A percentile compares a stretch with the other conserved stretches of the same genome.
phyloP scores from a whole-genome alignment of 2,888 invertebrate genomes.

The Andrena camellia region DNA sequence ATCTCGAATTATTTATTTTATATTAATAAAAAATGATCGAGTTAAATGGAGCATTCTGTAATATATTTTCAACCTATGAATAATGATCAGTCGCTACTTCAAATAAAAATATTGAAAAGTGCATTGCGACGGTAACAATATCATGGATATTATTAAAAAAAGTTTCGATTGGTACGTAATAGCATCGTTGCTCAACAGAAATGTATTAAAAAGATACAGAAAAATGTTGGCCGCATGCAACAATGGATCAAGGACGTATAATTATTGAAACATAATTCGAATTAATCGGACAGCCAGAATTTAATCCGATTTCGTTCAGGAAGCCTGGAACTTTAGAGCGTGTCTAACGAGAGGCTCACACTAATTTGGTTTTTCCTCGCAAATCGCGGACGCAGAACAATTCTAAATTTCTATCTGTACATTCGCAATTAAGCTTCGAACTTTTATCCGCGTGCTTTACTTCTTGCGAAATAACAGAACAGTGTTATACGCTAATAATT shows the following conservation, averaged over 20 bases:
- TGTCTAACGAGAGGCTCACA: constrained; percentile 67
- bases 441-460: not conserved
- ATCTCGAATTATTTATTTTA: too few relatives aligned
- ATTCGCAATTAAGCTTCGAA: not conserved
- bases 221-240: not conserved
- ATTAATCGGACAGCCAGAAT: constrained; percentile 49
- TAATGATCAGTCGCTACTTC: not conserved
- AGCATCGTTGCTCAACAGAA: not conserved
- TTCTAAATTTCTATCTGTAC: constrained; percentile 30
- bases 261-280: constrained; percentile 46
- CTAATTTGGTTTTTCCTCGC: constrained; percentile 42
- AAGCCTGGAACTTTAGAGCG: constrained; percentile 60
- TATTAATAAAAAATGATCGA: too few relatives aligned
- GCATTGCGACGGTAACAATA: not conserved
- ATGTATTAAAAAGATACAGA: not conserved
- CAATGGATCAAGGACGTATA: constrained; percentile 14
- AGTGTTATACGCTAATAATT: not conserved
- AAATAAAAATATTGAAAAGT: not conserved
- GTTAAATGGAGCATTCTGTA: not conserved
- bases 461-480: not conserved
- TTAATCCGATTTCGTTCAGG: constrained; percentile 57
- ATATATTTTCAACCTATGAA: not conserved
- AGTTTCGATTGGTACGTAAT: not conserved
- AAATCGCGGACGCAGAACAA: constrained; percentile 59
- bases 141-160: not conserved